Evolutionary conservation across 2,888 invertebrate genomes (phyloP).

Genomic region (Seira sanloemensis): DNA sequence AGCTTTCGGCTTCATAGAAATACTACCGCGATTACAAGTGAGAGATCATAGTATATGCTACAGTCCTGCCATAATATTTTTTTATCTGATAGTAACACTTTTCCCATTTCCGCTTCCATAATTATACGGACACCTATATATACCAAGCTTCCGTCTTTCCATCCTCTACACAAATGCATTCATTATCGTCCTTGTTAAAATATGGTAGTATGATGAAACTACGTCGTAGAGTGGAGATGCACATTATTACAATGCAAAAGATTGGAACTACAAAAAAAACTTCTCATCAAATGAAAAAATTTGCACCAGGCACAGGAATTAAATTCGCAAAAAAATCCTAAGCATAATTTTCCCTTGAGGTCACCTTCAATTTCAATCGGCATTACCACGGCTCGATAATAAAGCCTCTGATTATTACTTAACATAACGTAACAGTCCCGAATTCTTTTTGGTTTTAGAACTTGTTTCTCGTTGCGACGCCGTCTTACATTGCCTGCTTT

Average conservation of each 20-base stretch:
- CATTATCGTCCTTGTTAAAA: neutral
- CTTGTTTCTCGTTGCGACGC: conserved; percentile 33
- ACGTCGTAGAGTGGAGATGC: neutral
- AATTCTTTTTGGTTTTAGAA: conserved; percentile 39
- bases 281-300: too few relatives aligned
- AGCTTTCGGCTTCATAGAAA: neutral
- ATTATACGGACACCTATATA: too few relatives aligned
- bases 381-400: conserved; percentile 5
- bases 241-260: too few relatives aligned
- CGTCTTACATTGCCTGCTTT: too few relatives aligned
- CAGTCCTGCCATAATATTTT: neutral
- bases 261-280: too few relatives aligned
- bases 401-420: neutral
- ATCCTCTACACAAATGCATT: neutral
- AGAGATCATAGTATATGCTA: neutral
- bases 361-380: conserved; percentile 23
- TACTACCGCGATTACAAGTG: neutral
- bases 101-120: conserved; percentile 19
- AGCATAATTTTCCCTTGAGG: conserved; percentile 23
- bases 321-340: too few relatives aligned
- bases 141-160: conserved; percentile 1
- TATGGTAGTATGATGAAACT: too few relatives aligned
- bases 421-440: conserved; percentile 27
- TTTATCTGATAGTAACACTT: conserved; percentile 12
- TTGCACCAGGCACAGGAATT: too few relatives aligned